A percentile compares a stretch with the other conserved stretches of the same genome.
These are phyloP conservation scores for Porites evermanni DNA, from an alignment of 92 coral and sea anemone genomes.

Conservation along the genomic window DNA sequence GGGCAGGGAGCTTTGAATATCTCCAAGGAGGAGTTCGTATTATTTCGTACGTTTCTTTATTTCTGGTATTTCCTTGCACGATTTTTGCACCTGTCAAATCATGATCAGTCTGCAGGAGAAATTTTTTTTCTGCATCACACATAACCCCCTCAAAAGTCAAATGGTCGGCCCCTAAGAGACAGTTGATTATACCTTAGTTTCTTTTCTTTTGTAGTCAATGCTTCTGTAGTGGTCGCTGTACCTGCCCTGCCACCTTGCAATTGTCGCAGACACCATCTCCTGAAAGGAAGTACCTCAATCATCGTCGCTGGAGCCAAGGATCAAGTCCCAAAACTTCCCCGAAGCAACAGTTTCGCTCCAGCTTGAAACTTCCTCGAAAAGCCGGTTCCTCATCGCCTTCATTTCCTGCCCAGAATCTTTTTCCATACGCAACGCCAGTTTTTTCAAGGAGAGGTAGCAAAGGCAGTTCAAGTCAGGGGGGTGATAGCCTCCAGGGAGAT, in stretches of 20 bases:
- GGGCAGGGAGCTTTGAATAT: too few relatives aligned
- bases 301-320: slow-evolving; percentile 31
- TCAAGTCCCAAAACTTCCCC: slow-evolving; percentile 9
- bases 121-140: too few relatives aligned
- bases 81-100: too few relatives aligned
- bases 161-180: too few relatives aligned
- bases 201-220: slow-evolving; percentile 21
- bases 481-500: slow-evolving; percentile 26
- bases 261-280: slow-evolving; percentile 7
- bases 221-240: slow-evolving; percentile 59
- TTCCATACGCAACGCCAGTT: slow-evolving; percentile 11
- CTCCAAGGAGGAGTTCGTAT: too few relatives aligned
- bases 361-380: background rate
- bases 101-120: too few relatives aligned
- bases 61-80: too few relatives aligned
- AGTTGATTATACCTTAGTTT: background rate
- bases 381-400: slow-evolving; percentile 6
- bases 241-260: slow-evolving; percentile 16
- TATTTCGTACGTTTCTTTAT: too few relatives aligned
- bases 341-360: background rate
- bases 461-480: slow-evolving; percentile 16
- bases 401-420: background rate
- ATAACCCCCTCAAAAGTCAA: too few relatives aligned
- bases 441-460: slow-evolving; percentile 20
- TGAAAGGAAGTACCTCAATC: slow-evolving; percentile 64